Conservation (phyloP, 2,797 vertebrate genomes). For the Sebastes diploproa region DNA sequence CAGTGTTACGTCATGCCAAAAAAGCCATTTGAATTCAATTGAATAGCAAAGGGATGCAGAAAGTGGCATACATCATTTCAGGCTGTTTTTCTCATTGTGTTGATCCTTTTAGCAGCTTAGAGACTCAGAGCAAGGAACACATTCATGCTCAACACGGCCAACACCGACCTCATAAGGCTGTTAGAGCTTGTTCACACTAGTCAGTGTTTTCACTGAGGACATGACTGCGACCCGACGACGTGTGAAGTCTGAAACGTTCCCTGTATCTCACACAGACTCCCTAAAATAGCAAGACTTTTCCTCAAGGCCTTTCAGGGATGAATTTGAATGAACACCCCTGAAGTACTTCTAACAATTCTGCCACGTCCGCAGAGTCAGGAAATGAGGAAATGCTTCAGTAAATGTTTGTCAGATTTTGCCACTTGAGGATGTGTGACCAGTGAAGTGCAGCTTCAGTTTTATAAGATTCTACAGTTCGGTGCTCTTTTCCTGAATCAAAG, state of each 20-base stretch:
- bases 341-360: constrained; percentile 8
- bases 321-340: constrained; percentile 4
- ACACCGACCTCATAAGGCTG: constrained; percentile 2
- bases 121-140: constrained; percentile 11
- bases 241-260: neutral
- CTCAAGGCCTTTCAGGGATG: neutral
- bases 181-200: constrained; percentile 3
- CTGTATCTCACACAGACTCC: neutral
- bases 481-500: constrained; percentile 15
- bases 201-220: neutral
- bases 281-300: neutral
- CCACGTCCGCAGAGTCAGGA: neutral
- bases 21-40: neutral
- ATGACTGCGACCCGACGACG: neutral
- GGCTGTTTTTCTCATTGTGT: constrained; percentile 19
- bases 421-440: constrained; percentile 25
- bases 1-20: neutral
- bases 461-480: constrained; percentile 17
- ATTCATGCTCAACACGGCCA: constrained; percentile 10
- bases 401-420: constrained; percentile 47
- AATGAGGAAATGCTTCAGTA: constrained; percentile 43
- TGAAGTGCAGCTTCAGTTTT: constrained; percentile 34
- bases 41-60: neutral
- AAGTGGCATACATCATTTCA: constrained; percentile 17
- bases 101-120: constrained; percentile 33